phyloP scores from a whole-genome alignment of 1,140 invertebrate species.

The Drosophila kanapiae region DNA sequence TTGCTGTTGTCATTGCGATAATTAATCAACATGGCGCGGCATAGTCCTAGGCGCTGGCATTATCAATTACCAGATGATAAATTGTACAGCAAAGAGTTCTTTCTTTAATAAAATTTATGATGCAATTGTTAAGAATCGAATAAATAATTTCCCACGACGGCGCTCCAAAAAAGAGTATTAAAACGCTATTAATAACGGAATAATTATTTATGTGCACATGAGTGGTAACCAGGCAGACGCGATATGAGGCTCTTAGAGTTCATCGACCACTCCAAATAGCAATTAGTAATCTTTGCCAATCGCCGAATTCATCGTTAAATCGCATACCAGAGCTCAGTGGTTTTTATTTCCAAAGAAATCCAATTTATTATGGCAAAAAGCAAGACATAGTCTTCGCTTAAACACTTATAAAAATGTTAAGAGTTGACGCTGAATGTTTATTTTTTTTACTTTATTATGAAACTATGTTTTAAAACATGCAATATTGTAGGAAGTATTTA shows the following conservation, averaged over 20 bases:
- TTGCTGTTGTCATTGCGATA: constrained; percentile 74
- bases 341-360: constrained; percentile 8
- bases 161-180: constrained; percentile 33
- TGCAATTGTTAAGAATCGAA: constrained; percentile 66
- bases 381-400: constrained; percentile 20
- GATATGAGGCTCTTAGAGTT: constrained; percentile 16
- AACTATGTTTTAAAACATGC: no score
- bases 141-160: constrained; percentile 62
- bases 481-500: no score
- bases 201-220: constrained; percentile 32
- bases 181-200: constrained; percentile 47
- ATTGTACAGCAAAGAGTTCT: constrained; percentile 66
- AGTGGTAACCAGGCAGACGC: not conserved
- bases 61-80: constrained; percentile 81
- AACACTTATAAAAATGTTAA: not conserved
- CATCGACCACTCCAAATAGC: constrained; percentile 32
- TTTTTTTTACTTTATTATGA: not conserved
- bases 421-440: no score
- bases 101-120: constrained; percentile 79
- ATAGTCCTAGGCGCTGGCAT: constrained; percentile 73
- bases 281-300: constrained; percentile 34
- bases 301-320: constrained; percentile 6
- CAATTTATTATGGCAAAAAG: constrained; percentile 44
- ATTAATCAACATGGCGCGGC: constrained; percentile 75
- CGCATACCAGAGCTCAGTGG: not conserved